Conservation (phyloP, 2,888 invertebrate species). For the Drosophila multiciliata region DNA sequence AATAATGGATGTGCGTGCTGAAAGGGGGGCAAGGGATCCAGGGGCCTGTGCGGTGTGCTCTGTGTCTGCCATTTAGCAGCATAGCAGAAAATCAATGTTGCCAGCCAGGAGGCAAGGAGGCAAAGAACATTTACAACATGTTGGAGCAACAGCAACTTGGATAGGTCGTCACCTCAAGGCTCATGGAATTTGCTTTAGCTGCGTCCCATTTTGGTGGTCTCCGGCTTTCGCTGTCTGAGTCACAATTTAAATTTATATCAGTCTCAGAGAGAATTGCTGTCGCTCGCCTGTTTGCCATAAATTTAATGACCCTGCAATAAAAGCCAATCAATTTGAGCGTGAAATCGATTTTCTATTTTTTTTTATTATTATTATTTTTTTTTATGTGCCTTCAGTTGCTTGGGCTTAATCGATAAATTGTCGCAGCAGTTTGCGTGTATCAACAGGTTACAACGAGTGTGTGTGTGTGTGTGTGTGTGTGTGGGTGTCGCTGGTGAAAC, state of each 20-base stretch:
- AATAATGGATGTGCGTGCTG: conserved; percentile 53
- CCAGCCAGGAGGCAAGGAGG: conserved; percentile 34
- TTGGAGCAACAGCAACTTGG: conserved; percentile 48
- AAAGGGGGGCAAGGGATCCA: neutral
- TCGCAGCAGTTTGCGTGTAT: conserved; percentile 27
- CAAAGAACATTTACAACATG: conserved; percentile 51
- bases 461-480: conserved; percentile 12
- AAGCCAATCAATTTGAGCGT: conserved; percentile 79
- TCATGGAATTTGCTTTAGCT: conserved; percentile 54
- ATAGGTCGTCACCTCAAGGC: conserved; percentile 60
- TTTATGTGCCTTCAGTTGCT: neutral
- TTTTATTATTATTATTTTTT: neutral
- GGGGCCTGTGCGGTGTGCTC: conserved; percentile 11
- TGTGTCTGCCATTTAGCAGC: conserved; percentile 70
- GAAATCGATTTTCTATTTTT: conserved; percentile 72
- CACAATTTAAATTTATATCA: conserved; percentile 75
- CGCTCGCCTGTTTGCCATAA: conserved; percentile 55
- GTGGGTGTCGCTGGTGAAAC: conserved; percentile 6
- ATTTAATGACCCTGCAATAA: conserved; percentile 74
- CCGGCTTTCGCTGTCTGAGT: conserved; percentile 17
- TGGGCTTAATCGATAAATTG: conserved; percentile 63
- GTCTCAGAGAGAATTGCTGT: conserved; percentile 60
- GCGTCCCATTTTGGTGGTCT: conserved; percentile 1
- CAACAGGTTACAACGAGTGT: conserved; percentile 57
- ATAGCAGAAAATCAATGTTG: conserved; percentile 73